A percentile compares a stretch with the other conserved stretches of the same genome.
Evolutionary conservation across 2,113 vertebrate genomes (phyloP).

Genomic region (Ailuropoda melanoleuca): DNA sequence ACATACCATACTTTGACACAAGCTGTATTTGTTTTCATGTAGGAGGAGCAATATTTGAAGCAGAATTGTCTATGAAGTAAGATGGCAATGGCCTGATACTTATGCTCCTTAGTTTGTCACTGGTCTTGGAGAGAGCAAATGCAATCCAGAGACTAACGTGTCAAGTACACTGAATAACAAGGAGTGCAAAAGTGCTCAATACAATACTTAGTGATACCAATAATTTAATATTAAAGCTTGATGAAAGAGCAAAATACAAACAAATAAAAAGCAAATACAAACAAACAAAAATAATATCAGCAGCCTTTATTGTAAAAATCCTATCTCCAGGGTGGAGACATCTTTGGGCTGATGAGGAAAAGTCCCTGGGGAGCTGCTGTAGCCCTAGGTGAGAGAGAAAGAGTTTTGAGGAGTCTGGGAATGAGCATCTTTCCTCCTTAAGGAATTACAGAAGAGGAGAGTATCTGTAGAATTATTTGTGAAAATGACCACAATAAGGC

Average conservation of each 20-base stretch:
- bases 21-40: background rate
- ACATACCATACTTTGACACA: background rate
- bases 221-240: background rate
- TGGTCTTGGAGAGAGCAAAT: background rate
- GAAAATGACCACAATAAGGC: background rate
- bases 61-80: background rate
- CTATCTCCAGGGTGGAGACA: background rate
- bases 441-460: background rate
- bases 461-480: background rate
- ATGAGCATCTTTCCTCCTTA: background rate
- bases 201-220: background rate
- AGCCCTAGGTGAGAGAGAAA: background rate
- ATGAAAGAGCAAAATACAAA: background rate
- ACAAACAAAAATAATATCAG: background rate
- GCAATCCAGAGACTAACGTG: background rate
- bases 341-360: background rate
- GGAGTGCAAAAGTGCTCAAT: background rate
- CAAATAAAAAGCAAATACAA: background rate
- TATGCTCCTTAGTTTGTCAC: background rate
- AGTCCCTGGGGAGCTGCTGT: background rate
- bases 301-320: background rate
- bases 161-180: background rate
- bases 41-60: background rate
- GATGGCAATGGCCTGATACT: background rate
- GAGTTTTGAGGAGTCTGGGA: background rate